Conservation (phyloP, 2,888 invertebrate genomes). For the Pterostichus madidus region DNA sequence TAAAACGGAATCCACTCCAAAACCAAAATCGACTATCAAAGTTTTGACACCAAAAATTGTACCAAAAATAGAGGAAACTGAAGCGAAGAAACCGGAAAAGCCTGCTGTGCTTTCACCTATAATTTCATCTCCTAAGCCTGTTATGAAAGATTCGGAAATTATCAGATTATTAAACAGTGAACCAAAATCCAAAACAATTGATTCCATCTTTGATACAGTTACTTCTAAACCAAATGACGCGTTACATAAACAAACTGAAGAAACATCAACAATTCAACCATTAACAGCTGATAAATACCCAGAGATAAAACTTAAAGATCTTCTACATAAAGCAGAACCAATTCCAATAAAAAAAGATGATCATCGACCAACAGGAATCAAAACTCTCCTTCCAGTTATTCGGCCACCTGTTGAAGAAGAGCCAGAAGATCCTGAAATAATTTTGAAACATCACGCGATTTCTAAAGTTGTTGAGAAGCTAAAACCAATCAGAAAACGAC, state of each 20-base stretch:
- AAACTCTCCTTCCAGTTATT: conserved; percentile 78
- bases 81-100: conserved; percentile 30
- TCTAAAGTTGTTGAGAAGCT: conserved; percentile 13
- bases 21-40: conserved; percentile 66
- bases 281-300: conserved; percentile 74
- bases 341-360: conserved; percentile 75
- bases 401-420: conserved; percentile 69
- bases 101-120: background rate
- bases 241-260: conserved; percentile 56
- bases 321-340: conserved; percentile 74
- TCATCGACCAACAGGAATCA: conserved; percentile 77
- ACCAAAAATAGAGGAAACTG: conserved; percentile 22
- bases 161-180: conserved; percentile 66
- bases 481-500: conserved; percentile 58
- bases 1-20: conserved; percentile 62
- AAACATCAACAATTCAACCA: conserved; percentile 69
- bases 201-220: conserved; percentile 67
- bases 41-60: conserved; percentile 67
- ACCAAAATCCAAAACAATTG: conserved; percentile 66
- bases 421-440: conserved; percentile 59
- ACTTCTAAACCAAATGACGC: conserved; percentile 61
- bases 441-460: conserved; percentile 1
- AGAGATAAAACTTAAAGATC: conserved; percentile 75
- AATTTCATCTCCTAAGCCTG: conserved; percentile 58
- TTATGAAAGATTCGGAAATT: conserved; percentile 74